Base-by-base conservation (phyloP, 1,140 invertebrate genomes). In the Atopsyche davidsoni region DNA sequence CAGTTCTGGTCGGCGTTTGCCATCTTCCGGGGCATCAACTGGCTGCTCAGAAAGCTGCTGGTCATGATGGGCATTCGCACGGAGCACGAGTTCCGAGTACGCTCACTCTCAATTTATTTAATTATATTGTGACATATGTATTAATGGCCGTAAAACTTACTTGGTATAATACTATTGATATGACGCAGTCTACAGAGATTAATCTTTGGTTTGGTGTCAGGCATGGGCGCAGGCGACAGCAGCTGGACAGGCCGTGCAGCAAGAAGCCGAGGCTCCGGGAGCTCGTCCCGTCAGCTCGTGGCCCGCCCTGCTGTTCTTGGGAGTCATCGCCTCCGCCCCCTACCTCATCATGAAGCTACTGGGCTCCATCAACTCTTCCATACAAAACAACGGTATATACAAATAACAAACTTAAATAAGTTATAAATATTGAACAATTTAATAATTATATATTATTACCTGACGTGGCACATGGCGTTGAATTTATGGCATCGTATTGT, bases 331-430 rank as follows among this genome's bases (percentile, higher is more conserved):
- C 34, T 86, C 87, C 1, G 90, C 90, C 35, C 94, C 95, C 0
- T 96, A 92, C 71, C 73, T 98, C 16, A 87, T 98, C 47, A 89
- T 91, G 68, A 91, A 85, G 69, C 77, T 96, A 61, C 62, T 96
- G 6, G 80, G 72, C 21, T 79, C 74, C 24, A 73, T 80, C 31
- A 75, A 78, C 50, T 69, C 64, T 39, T 72, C 68, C 35, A 75
- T 75, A 39, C 70, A 76, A 51, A 74, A 77, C 52, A 69, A 68
- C 67, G 68, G 75, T 77, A 62, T 64, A 28, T n/a, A 28, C 25
- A 28, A 28, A 28, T 7, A 44, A 47, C 3, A 2, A 39, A 7
- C 25, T 28, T 28, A 28, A 28, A 28, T n/a, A 28, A 28, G n/a
- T 28, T n/a, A 28, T 28, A 7, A 28, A 28, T 28, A 28, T 28